Base-by-base conservation (phyloP, 2,797 vertebrate genomes). In the Psittacula derbiana region DNA sequence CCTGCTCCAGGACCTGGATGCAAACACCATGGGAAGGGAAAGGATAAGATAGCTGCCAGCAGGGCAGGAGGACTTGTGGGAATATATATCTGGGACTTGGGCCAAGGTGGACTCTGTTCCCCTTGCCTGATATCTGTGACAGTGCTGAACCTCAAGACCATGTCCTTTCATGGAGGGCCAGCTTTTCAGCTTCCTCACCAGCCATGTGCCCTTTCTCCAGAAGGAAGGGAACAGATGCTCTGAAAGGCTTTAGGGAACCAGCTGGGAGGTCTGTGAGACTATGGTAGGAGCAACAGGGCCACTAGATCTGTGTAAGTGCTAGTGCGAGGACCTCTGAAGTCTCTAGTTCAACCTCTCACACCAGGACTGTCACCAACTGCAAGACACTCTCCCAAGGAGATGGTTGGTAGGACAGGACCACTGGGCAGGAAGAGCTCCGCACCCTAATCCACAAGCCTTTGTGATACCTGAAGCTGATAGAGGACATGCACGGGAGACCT, bases 241-340 rank as follows among this genome's bases (percentile, higher is more conserved):
- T n/a, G 75, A 41, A 55, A 57, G 10, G 36, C 38, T 88, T 81
- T 46, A 69, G 27, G 66, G 46, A 73, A 27, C 8, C n/a, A 73
- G 40, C 60, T 88, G 61, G 30, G 49, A 72, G 31, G 16, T 44
- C 49, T 78, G 14, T 69, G 70, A 41, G 40, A 50, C 15, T 20
- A 0, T 6, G 16, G 15, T 43, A 61, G 50, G 41, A 88, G 31
- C 43, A 62, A 60, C 16, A 71, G 28, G 9, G 12, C 38, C 53
- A 58, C 46, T 43, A 36, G 43, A 18, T 53, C 43, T 0, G 0
- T 70, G n/a, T 33, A 28, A 66, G 46, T 38, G 27, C 18, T 30
- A 8, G 50, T 40, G 52, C 43, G 27, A 52, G 17, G 24, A 23
- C 31, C 23, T 64, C 71, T 71, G 52, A 66, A 38, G 50, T 25